Evolutionary conservation across 1,140 invertebrate species (phyloP).

Genomic region (Homarus americanus): DNA sequence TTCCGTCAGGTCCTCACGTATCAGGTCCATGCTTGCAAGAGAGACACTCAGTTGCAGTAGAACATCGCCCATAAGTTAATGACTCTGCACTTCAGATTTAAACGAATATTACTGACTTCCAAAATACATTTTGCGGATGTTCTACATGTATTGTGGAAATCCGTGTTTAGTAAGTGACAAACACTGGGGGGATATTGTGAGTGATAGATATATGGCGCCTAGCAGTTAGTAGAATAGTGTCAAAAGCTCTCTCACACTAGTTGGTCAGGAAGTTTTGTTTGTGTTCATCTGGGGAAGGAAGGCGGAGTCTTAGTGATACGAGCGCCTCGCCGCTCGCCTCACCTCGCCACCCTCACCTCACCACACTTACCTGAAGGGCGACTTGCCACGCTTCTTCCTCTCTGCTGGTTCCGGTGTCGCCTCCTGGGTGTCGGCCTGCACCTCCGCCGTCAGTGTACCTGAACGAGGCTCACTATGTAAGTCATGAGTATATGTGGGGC

Average conservation of each 20-base stretch:
- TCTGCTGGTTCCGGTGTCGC: slow-evolving; percentile 83
- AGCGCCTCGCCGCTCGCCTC: neutral
- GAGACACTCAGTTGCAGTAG: slow-evolving; percentile 59
- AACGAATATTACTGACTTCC: neutral
- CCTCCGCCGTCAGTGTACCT: slow-evolving; percentile 83
- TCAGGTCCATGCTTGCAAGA: slow-evolving; percentile 74
- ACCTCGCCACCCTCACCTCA: neutral
- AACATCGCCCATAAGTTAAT: neutral
- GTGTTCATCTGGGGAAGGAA: neutral
- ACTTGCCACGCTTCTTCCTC: slow-evolving; percentile 89
- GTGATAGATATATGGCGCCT: neutral
- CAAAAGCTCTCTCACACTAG: neutral
- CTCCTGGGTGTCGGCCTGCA: slow-evolving; percentile 83
- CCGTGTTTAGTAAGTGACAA: neutral
- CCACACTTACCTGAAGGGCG: slow-evolving; percentile 88
- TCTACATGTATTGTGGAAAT: neutral
- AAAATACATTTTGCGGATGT: neutral
- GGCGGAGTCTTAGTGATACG: neutral
- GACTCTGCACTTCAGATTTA: neutral
- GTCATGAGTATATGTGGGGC: too few species aligned
- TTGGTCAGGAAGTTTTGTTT: neutral
- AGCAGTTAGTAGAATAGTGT: neutral
- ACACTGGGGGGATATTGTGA: neutral
- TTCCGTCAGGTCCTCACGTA: slow-evolving; percentile 71
- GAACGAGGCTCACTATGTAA: too few species aligned